Base-by-base conservation (phyloP, 2,113 vertebrate species). In the Vulpes lagopus region DNA sequence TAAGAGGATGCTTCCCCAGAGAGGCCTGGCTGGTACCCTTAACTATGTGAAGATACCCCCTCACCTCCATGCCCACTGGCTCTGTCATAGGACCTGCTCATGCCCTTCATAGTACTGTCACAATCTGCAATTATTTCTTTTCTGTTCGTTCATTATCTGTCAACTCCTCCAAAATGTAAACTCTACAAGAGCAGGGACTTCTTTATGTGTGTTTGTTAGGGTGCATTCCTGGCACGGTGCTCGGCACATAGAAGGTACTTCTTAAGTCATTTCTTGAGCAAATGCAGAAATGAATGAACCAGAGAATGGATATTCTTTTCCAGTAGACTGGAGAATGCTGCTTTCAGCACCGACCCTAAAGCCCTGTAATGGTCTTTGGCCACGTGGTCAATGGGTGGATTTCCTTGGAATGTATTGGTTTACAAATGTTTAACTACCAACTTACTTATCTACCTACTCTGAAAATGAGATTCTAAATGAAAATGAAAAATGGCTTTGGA, bases 401-500 rank as follows among this genome's bases (percentile, higher is more conserved):
- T 98, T 97, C 1, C 80, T 94, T 95, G 95, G 97, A 92, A 86
- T 94, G 96, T 20, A 55, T 79, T 88, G 57, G 96, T 88, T 97
- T 65, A 90, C 97, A 97, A 97, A 93, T 94, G 80, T 97, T 98
- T 97, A 96, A 96, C 95, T 94, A 71, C 74, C 57, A 89, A 30
- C 89, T 95, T 97, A 95, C 97, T 98, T 97, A 90, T 96, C 98
- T 96, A 97, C 80, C 79, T 95, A 3, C 2, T 92, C 94, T 43
- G 59, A 76, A 97, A 96, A 35, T 91, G 89, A 98, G 92, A 97
- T 92, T 86, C 59, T 82, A 96, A 98, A 78, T 4, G 62, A 98
- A 95, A 89, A 97, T 93, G 97, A 95, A 22, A 98, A 92, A 96
- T n/a, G 96, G 11, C 57, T 97, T 96, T 97, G 82, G 96, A 98